Evolutionary conservation across 2,113 vertebrate species (phyloP).

Genomic region (Benitochromis conjunctus): DNA sequence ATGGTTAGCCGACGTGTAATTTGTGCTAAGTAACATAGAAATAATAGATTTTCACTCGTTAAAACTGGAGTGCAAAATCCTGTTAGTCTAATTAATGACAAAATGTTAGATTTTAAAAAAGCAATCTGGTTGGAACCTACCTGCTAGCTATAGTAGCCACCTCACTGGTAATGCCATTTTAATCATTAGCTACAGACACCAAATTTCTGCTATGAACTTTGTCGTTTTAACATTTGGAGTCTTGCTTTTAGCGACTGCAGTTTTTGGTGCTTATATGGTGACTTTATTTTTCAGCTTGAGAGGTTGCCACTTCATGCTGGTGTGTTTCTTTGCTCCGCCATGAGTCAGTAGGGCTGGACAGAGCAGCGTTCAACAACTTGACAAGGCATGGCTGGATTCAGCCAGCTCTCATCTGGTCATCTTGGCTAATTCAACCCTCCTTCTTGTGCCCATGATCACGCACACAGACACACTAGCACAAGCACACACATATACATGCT

Average conservation of each 20-base stretch:
- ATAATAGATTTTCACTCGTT: not conserved
- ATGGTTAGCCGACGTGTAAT: not conserved
- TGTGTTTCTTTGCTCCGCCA: constrained; percentile 21
- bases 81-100: not conserved
- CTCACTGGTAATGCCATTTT: not conserved
- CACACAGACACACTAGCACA: constrained; percentile 12
- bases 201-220: not conserved
- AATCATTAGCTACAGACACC: not conserved
- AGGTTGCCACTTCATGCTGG: not conserved
- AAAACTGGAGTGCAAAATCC: not conserved
- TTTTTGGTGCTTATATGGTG: not conserved
- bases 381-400: constrained; percentile 44
- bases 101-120: not conserved
- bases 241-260: not conserved
- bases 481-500: constrained; percentile 11
- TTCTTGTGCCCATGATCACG: not conserved
- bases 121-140: accelerated
- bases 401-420: constrained; percentile 55
- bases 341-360: not conserved
- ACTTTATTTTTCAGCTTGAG: not conserved
- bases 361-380: constrained; percentile 23
- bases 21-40: not conserved
- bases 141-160: not conserved
- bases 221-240: not conserved
- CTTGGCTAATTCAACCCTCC: constrained; percentile 17